Percentiles rank a stretch among this genome's conserved stretches.
Conservation (phyloP, 2,888 invertebrate species). For the Drosophila paranaensis region DNA sequence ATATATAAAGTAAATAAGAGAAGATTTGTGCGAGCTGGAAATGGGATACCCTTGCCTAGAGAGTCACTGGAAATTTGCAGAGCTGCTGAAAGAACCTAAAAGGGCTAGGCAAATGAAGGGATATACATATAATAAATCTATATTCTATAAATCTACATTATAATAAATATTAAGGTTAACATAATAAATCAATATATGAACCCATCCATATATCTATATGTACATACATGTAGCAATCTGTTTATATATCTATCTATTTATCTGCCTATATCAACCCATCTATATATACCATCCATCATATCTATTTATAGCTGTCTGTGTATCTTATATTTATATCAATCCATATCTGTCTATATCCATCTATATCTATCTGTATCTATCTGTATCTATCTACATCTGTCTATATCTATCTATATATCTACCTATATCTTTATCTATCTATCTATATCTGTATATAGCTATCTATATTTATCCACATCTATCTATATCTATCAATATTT, state of each 20-base stretch:
- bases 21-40: not conserved
- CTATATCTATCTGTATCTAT: not conserved
- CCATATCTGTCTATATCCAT: not conserved
- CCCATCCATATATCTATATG: not conserved
- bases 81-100: not conserved
- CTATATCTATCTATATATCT: not conserved
- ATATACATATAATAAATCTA: not conserved
- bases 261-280: not conserved
- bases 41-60: constrained; percentile 7
- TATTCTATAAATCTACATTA: no score
- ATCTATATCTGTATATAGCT: no score
- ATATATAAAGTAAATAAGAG: not conserved
- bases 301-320: not conserved
- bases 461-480: no score
- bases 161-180: no score
- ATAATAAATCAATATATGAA: no score
- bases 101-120: no score
- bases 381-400: not conserved
- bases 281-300: not conserved
- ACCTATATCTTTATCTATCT: not conserved
- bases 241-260: not conserved
- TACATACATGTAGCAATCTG: not conserved
- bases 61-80: not conserved
- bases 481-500: no score
- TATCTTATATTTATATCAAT: not conserved